Evolutionary conservation across 2,797 vertebrate species (phyloP), one percentile per base, ranked within the genome.

Genomic region (Salarias fasciatus): DNA sequence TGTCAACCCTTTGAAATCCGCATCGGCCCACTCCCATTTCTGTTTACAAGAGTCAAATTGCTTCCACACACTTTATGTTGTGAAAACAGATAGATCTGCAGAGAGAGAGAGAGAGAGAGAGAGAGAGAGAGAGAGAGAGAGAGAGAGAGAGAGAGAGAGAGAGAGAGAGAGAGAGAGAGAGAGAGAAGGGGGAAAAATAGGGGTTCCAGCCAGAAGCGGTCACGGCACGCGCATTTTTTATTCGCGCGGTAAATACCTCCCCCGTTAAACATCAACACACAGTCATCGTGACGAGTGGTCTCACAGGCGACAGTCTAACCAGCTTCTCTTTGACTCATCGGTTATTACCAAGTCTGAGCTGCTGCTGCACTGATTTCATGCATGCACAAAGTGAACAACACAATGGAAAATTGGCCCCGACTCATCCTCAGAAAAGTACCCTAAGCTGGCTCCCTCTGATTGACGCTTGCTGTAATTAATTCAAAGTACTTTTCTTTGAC

Each of bases 1-100:
- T 36, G 45, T 12, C 31, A 2, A 50, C 51, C 48, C 77, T 88
- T 84, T 83, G 79, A 87, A 77, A 79, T 77, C 62, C 67, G 75
- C 80, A 74, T 83, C 73, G 59, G 46, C 53, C 31, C 45, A 7
- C 45, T 76, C 75, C 80, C 69, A 62, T 88, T 89, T 79, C 66
- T 90, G 86, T 89, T 89, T 86, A 90, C 63, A 82, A 79, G 77
- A 81, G 51, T 85, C 48, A 87, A 90, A 92, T 87, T 79, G 88
- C 80, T 89, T 88, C 84, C 86, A 88, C 84, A 88, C 83, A 77
- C 77, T 87, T 83, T 75, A 69, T 84, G 6, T 49, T 43, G 51
- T 50, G 38, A 63, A 63, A 50, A 75, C 54, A 33, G 47, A 78
- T 66, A 65, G 72, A 83, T 64, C 30, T 63, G 48, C 61, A 72